Percentiles rank a stretch among this genome's conserved stretches.
These are phyloP conservation scores for Thymallus thymallus DNA, from an alignment of 2,113 vertebrate species.

Conservation along the genomic window DNA sequence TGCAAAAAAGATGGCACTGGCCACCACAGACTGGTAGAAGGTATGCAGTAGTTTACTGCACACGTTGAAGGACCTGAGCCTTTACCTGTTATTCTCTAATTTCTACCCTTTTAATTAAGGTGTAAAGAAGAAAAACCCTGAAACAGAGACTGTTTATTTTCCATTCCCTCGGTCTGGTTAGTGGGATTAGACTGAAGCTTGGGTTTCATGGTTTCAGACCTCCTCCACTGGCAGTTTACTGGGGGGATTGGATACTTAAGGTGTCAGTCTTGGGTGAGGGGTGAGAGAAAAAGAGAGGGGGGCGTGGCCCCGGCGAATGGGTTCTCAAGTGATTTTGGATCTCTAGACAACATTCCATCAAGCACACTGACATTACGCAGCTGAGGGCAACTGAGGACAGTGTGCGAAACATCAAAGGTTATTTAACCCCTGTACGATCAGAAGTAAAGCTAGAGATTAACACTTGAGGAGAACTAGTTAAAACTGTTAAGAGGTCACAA, in stretches of 20 bases:
- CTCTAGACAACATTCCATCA: no score
- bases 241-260: background rate
- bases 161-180: background rate
- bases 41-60: no score
- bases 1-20: no score
- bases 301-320: no score
- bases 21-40: no score
- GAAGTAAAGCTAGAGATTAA: background rate
- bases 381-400: background rate
- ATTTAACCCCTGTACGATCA: background rate
- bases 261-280: background rate
- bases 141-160: background rate
- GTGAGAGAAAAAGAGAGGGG: background rate
- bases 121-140: background rate
- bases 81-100: conserved; percentile 5
- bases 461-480: background rate
- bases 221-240: background rate
- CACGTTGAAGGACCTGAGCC: no score
- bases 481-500: background rate
- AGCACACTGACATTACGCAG: no score
- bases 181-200: conserved; percentile 18
- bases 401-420: background rate
- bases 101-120: conserved; percentile 38
- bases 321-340: no score
- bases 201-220: conserved; percentile 4